A percentile compares a stretch with the other conserved stretches of the same genome.
These are phyloP conservation scores for Agriopis marginaria DNA, from an alignment of 2,888 invertebrate species.

Conservation along the genomic window DNA sequence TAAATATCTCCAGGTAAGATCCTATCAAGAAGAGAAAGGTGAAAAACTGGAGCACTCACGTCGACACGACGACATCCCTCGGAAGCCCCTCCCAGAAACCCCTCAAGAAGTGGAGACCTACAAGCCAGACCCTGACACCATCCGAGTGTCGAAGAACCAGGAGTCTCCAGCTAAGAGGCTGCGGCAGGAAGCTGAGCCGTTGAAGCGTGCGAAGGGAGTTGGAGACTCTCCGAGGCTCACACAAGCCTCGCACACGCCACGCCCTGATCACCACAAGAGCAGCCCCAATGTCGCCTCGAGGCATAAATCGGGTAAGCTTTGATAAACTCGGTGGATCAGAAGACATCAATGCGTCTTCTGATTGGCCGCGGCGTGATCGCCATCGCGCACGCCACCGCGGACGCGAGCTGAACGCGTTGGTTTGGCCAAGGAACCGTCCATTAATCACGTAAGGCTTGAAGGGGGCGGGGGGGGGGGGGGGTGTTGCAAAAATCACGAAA, in stretches of 20 bases:
- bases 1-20: constrained; percentile 61
- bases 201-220: constrained; percentile 76
- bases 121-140: constrained; percentile 79
- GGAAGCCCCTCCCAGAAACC: constrained; percentile 58
- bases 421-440: no score
- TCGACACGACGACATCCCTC: constrained; percentile 66
- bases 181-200: constrained; percentile 79
- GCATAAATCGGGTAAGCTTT: constrained; percentile 72
- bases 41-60: constrained; percentile 64
- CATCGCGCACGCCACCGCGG: no score
- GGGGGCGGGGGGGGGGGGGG: no score
- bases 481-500: no score
- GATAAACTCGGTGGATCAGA: background rate
- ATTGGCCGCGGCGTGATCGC: no score
- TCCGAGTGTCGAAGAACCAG: constrained; percentile 70
- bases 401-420: no score
- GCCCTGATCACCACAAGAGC: constrained; percentile 87
- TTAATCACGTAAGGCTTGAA: no score
- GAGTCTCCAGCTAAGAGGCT: constrained; percentile 79
- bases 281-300: constrained; percentile 87
- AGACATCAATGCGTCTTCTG: no score
- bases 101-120: constrained; percentile 60
- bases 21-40: constrained; percentile 70
- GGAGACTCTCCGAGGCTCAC: constrained; percentile 76
- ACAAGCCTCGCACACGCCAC: constrained; percentile 65